A percentile compares a stretch with the other conserved stretches of the same genome.
Evolutionary conservation across 2,888 invertebrate species (phyloP).

Genomic region (Campoplex capitator): DNA sequence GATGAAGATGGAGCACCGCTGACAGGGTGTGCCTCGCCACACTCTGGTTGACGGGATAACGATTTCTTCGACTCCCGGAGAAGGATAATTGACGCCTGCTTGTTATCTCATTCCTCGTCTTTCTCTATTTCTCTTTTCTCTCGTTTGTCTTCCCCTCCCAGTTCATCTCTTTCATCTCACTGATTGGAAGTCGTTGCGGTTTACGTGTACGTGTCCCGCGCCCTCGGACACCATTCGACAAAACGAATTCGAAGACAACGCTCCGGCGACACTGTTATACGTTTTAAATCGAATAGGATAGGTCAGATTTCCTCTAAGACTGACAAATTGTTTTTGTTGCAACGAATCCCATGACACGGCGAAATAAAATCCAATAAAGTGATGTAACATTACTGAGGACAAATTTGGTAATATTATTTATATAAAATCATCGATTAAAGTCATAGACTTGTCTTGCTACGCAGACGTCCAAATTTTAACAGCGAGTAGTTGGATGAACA

Average conservation of each 20-base stretch:
- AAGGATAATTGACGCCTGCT: slow-evolving; percentile 73
- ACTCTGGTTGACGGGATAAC: slow-evolving; percentile 80
- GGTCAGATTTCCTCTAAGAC: slow-evolving; percentile 33
- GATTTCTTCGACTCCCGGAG: slow-evolving; percentile 76
- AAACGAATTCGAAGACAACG: slow-evolving; percentile 39
- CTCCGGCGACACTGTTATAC: slow-evolving; percentile 34
- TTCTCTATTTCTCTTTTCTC: neutral
- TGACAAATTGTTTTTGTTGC: slow-evolving; percentile 3
- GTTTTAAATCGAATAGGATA: slow-evolving; percentile 34
- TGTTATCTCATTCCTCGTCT: slow-evolving; percentile 34
- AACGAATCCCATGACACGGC: neutral
- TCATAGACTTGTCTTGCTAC: too few relatives aligned
- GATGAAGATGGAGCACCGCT: slow-evolving; percentile 51
- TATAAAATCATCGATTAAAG: too few relatives aligned
- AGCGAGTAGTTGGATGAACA: neutral
- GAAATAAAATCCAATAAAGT: too few relatives aligned
- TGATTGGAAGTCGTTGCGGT: slow-evolving; percentile 63
- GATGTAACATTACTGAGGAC: too few relatives aligned
- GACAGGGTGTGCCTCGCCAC: slow-evolving; percentile 76
- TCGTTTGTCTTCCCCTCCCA: slow-evolving; percentile 38
- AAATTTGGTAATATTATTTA: too few relatives aligned
- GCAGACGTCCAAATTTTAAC: neutral
- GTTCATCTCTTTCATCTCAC: slow-evolving; percentile 25
- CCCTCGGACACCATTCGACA: slow-evolving; percentile 12
- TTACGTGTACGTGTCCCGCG: slow-evolving; percentile 43